phyloP scores from a whole-genome alignment of 2,797 vertebrate species.

The Argentina silus region DNA sequence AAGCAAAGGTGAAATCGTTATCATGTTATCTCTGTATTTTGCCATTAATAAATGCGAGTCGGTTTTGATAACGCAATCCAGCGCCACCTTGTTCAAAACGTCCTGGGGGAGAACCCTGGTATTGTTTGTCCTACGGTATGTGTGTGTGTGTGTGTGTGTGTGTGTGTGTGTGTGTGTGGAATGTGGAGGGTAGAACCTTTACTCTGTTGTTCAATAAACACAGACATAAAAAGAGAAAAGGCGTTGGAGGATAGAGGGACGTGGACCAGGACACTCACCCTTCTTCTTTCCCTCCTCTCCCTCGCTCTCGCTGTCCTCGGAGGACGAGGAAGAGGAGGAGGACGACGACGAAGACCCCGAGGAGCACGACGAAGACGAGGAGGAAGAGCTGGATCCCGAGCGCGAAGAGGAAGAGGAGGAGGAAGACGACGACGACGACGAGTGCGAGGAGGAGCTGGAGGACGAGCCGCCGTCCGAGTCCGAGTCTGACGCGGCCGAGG shows the following conservation, averaged over 20 bases:
- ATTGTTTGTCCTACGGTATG: too few relatives aligned
- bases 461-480: conserved; percentile 83
- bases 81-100: too few relatives aligned
- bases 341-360: conserved; percentile 94
- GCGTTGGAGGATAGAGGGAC: too few relatives aligned
- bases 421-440: conserved; percentile 92
- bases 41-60: too few relatives aligned
- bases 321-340: conserved; percentile 86
- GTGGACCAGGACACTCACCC: conserved; percentile 81
- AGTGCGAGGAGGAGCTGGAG: conserved; percentile 93
- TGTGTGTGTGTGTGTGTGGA: too few relatives aligned
- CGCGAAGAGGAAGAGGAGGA: conserved; percentile 94
- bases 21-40: too few relatives aligned
- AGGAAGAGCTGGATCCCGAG: conserved; percentile 91
- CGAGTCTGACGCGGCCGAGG: conserved; percentile 87
- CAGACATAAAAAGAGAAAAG: neutral
- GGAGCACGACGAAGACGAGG: conserved; percentile 93
- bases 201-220: too few relatives aligned
- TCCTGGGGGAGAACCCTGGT: too few relatives aligned
- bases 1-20: too few relatives aligned
- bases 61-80: too few relatives aligned
- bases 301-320: conserved; percentile 92
- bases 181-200: too few relatives aligned
- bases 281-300: conserved; percentile 88
- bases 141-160: too few relatives aligned